Base-by-base conservation (phyloP, 92 coral and sea anemone genomes). In the Montipora capitata region DNA sequence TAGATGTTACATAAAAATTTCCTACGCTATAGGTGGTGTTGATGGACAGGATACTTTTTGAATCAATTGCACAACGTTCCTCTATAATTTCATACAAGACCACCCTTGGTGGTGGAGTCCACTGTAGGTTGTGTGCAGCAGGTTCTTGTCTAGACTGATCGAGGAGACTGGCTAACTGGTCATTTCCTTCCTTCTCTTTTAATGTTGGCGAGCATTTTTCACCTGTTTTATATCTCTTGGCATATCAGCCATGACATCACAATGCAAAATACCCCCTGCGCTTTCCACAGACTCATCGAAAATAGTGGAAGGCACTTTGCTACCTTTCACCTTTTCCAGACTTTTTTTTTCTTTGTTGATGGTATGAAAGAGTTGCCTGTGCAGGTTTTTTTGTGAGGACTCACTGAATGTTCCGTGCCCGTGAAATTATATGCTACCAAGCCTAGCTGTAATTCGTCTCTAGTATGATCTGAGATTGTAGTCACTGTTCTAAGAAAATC, bases 151-250 rank as follows among this genome's bases (percentile, higher is more conserved):
- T 42, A 57, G 79, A 49, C 68, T 66, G 69, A 45, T 67, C 8
- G 10, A 86, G 85, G 40, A 86, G 48, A 68, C 78, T 67, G 2
- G 62, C 54, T 39, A 86, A 78, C 70, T 77, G 39, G 35, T 77
- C 74, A 3, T 85, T 71, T 9, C 61, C 66, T 4, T 54, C 59
- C 68, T 52, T 62, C 49, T 44, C 40, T 39, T 83, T 74, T 12
- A 76, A 45, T 48, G 68, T 18, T 78, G 72, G 3, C 85, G 54
- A 49, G 82, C 91, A 18, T 85, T 43, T 62, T 81, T 79, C 4
- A 80, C 90, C 86, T 91, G 94, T 54, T 73, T 72, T 12, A 63
- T 43, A 65, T 91, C 74, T 62, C 87, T 65, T n/a, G 90, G 94
- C 90, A 90, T 58, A 78, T 86, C 90, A 3, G 90, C 58, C 43